phyloP scores from a whole-genome alignment of 2,888 invertebrate species.

The Diaperis boleti region DNA sequence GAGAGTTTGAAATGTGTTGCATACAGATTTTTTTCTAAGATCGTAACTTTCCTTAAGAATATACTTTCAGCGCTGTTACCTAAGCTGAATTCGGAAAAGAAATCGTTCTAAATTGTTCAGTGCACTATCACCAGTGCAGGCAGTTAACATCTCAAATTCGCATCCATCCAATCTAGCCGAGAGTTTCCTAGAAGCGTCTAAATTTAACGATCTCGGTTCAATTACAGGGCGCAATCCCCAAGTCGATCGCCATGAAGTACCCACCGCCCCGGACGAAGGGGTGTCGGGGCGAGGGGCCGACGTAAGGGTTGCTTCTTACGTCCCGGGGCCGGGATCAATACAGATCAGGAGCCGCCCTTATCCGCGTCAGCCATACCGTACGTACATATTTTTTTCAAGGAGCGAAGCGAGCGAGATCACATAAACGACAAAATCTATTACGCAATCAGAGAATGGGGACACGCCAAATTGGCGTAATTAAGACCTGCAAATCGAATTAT shows the following conservation, averaged over 20 bases:
- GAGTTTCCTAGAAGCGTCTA: constrained; percentile 27
- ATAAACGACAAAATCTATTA: constrained; percentile 27
- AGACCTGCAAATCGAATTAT: constrained; percentile 38
- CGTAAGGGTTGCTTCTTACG: constrained; percentile 68
- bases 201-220: constrained; percentile 48
- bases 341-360: constrained; percentile 68
- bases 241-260: constrained; percentile 49
- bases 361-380: constrained; percentile 65
- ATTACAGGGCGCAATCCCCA: constrained; percentile 57
- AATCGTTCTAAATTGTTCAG: no score
- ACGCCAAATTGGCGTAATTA: constrained; percentile 39
- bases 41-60: no score
- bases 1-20: no score
- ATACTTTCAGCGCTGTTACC: no score
- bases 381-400: no score
- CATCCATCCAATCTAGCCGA: constrained; percentile 7
- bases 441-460: constrained; percentile 22
- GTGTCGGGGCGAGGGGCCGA: constrained; percentile 52
- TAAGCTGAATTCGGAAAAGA: no score
- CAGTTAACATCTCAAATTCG: no score
- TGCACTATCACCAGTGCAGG: no score
- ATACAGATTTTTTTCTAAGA: no score
- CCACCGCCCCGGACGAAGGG: constrained; percentile 20
- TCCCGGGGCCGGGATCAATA: constrained; percentile 67
- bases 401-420: no score